Evolutionary conservation across 2,797 vertebrate species (phyloP), one percentile per base, ranked within the genome.

Genomic region (Morus bassanus): DNA sequence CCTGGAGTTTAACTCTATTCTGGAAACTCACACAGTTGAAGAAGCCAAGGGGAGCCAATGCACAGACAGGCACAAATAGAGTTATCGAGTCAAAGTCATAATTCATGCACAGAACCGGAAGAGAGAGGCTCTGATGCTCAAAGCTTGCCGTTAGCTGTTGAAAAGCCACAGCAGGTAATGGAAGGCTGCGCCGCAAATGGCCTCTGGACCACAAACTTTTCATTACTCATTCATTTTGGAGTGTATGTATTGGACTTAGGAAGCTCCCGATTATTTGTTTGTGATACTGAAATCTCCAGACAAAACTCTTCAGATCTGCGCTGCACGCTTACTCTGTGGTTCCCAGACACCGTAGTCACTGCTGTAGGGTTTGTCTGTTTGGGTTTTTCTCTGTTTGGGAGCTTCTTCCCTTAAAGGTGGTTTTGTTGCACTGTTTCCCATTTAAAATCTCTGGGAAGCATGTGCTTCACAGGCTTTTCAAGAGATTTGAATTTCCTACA

Each of bases 91-190:
- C 91, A 94, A 75, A 92, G 89, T 89, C 7, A 0, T 78, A 18
- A 69, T 61, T 87, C 96, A 97, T 96, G 90, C 90, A 93, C 81
- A 96, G 92, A 96, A 97, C 96, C 95, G 95, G 89, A 89, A 85
- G 83, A 94, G 68, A 88, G 72, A 95, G 96, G 92, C 91, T 97
- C 91, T 96, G 95, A 37, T 89, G 95, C 89, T 92, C 81, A 85
- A 95, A 97, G 92, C 89, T 97, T 80, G 92, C 64, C 1, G 4
- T 94, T 88, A 95, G 93, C 94, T 92, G 54, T 70, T 63, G 77
- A 64, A 82, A 96, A 95, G 88, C 78, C 87, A 96, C 80, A 93
- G 93, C 96, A 93, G 93, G 89, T 95, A 80, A 88, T 91, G 87
- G 84, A 94, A 94, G 67, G 86, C 39, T 87, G 92, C 63, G 46